Base-by-base conservation (phyloP, 2,113 vertebrate species). In the Pteronura brasiliensis region DNA sequence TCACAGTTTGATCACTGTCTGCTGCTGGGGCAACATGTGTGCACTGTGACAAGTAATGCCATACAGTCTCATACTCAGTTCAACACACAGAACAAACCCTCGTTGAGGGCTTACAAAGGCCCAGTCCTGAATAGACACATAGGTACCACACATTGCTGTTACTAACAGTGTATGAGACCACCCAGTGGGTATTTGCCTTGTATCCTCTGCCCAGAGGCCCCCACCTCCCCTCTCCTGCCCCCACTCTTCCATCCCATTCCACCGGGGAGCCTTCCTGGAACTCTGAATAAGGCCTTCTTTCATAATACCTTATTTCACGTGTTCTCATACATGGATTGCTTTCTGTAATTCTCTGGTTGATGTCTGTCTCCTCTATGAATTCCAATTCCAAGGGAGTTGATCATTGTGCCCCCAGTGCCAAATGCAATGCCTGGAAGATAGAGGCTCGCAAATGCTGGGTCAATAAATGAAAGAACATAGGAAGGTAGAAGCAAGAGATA, bases 151-250 rank as follows among this genome's bases (percentile, higher is more conserved):
- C 7, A 4, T 1, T 27, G 63, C 42, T 47, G 3, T 65, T 47
- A 49, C 71, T 55, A 82, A 72, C 1, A 2, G 4, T 0, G 0
- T 2, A 9, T n/a, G 57, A 90, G 23, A 61, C n/a, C 31, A 57
- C 27, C 0, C 0, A 0, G 20, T 34, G 67, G 36, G 14, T 7
- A 13, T 80, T 52, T 29, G 29, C 6, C 2, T 10, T 77, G 17
- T 12, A 5, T 17, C 20, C 80, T 86, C 44, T 39, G 10, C 6
- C n/a, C 1, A 9, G 6, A 71, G 42, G 4, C 52, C 69, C 59
- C 49, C 18, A 57, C 17, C 1, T 20, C 31, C 57, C 80, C 9
- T 36, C 17, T 3, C 3, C n/a, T 84, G 20, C 17, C 36, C 42
- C 59, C 34, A 18, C 88, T 72, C 6, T 34, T 29, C 63, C 3